A percentile compares a stretch with the other conserved stretches of the same genome.
These are phyloP conservation scores for Lysiphlebus fabarum DNA, from an alignment of 1,140 invertebrate species.

Conservation along the genomic window DNA sequence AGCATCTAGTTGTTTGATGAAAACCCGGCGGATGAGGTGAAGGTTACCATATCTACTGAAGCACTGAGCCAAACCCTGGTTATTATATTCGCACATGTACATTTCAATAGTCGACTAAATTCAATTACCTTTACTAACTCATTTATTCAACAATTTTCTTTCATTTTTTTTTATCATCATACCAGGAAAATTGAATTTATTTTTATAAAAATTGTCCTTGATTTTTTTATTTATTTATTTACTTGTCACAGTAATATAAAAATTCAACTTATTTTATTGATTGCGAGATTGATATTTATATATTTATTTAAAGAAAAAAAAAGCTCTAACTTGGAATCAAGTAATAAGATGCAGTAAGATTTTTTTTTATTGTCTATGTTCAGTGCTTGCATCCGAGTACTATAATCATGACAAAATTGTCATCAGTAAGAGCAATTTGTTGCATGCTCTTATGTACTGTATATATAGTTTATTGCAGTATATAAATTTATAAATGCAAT, in stretches of 20 bases:
- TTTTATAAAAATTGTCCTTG: too few relatives aligned
- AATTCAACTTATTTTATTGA: too few relatives aligned
- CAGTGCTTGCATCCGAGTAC: slow-evolving; percentile 18
- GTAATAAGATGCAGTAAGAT: too few relatives aligned
- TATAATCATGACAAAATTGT: slow-evolving; percentile 13
- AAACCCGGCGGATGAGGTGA: slow-evolving; percentile 14
- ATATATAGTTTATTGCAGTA: slow-evolving; percentile 7
- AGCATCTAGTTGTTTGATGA: background rate
- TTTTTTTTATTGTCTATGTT: background rate
- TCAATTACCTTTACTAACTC: slow-evolving; percentile 11
- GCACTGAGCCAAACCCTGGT: background rate
- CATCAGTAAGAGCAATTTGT: slow-evolving; percentile 23
- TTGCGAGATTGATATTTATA: too few relatives aligned
- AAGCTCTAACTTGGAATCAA: too few relatives aligned
- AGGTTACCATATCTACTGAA: slow-evolving; percentile 11
- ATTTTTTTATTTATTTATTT: too few relatives aligned
- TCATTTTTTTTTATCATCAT: too few relatives aligned
- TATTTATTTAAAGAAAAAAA: too few relatives aligned
- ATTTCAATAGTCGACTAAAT: slow-evolving; percentile 7
- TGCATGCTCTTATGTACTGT: background rate
- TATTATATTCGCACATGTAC: slow-evolving; percentile 4
- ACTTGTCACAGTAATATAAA: too few relatives aligned
- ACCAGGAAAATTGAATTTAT: too few relatives aligned
- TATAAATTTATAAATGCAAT: slow-evolving; percentile 32
- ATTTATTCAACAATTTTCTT: background rate